Evolutionary conservation across 2,797 vertebrate genomes (phyloP), one percentile per base, ranked within the genome.

Genomic region (Xenops minutus): DNA sequence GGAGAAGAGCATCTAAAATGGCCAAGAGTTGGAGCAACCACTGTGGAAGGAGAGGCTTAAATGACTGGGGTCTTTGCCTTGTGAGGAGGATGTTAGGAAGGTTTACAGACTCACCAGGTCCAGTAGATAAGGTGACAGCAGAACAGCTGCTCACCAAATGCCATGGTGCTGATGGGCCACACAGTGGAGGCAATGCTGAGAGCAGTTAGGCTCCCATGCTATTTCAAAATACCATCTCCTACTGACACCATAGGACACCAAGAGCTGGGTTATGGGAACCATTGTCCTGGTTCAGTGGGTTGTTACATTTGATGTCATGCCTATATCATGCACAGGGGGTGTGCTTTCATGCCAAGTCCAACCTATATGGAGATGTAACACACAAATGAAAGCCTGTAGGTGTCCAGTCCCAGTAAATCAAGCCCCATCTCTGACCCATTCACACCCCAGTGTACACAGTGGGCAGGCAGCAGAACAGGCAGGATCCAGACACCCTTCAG

Each of bases 311-410:
- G 49, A 27, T 66, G 21, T 68, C 66, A 80, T 18, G 39, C 17
- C 19, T n/a, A 7, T 71, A 54, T 26, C 34, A 9, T 7, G 36
- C 4, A 12, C 44, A 85, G 22, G 1, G 1, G 13, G 8, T 71
- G 13, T 77, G 32, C 18, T 71, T 88, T 69, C 48, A 41, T 5
- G 2, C 32, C 24, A 64, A 75, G 54, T 18, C 10, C 58, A 64
- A 43, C 13, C 19, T 17, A 7, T 34, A 64, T 0, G 0, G 58
- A 87, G 26, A 54, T 9, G 10, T 24, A 43, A 6, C 30, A 30
- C 51, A 66, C 27, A 72, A 77, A 61, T 10, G 8, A 81, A 87
- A 92, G 75, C 30, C 30, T 36, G n/a, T 3, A 5, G 23, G 10
- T 19, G 6, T 30, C 30, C n/a, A 43, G 32, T 66, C 48, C 27